These are phyloP conservation scores for Damaliscus lunatus DNA, from an alignment of 2,113 vertebrate species.

Conservation along the genomic window DNA sequence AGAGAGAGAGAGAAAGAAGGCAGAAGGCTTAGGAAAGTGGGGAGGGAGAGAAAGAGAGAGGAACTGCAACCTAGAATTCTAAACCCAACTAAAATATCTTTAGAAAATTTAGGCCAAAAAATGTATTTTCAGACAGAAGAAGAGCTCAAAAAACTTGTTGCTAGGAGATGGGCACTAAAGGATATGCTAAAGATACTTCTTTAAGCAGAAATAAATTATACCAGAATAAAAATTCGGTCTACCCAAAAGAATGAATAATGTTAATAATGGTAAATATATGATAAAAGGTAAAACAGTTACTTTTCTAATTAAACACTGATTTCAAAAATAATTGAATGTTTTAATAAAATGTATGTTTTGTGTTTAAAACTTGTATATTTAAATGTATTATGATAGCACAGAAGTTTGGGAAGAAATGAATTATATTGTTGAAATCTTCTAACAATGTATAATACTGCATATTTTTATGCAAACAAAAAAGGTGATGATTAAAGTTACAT, in stretches of 20 bases:
- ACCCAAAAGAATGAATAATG: not conserved
- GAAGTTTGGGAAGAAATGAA: not conserved
- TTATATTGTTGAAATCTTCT: not conserved
- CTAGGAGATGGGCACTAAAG: not conserved
- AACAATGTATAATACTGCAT: not conserved
- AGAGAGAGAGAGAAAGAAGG: not conserved
- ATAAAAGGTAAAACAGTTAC: not conserved
- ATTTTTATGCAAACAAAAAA: not conserved
- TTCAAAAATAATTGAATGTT: not conserved
- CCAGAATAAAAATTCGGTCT: not conserved
- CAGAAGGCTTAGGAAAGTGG: not conserved
- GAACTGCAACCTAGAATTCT: not conserved
- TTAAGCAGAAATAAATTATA: not conserved
- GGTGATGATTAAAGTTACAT: not conserved
- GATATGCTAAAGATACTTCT: not conserved
- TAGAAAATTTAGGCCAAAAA: not conserved
- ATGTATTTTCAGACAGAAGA: not conserved
- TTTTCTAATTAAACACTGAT: not conserved
- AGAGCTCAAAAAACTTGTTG: not conserved
- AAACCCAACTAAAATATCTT: not conserved
- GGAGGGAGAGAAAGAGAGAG: not conserved
- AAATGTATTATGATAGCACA: not conserved
- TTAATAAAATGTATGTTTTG: not conserved
- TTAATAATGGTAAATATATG: not conserved
- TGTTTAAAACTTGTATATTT: not conserved